Evolutionary conservation across 2,113 vertebrate species (phyloP).

Genomic region (Macquaria australasica): DNA sequence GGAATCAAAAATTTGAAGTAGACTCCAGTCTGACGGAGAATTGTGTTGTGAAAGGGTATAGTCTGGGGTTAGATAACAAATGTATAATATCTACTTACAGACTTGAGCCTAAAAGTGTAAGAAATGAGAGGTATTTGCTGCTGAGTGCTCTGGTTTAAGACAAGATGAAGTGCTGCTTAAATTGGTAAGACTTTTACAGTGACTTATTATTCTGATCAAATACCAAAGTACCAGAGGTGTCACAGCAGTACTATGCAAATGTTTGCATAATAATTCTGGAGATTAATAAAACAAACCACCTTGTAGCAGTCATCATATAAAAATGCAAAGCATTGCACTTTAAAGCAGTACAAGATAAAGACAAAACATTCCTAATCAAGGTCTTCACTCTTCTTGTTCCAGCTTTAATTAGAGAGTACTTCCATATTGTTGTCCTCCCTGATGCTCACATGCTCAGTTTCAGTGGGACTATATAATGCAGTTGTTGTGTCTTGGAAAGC

Average conservation of each 20-base stretch:
- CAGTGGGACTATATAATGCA: conserved; percentile 16
- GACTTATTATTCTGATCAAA: conserved; percentile 47
- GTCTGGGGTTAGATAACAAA: conserved; percentile 15
- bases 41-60: not conserved
- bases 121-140: not conserved
- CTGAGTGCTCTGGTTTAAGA: not conserved
- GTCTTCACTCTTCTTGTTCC: conserved; percentile 43
- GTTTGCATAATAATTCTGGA: conserved; percentile 45
- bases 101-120: not conserved
- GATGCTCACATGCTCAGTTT: conserved; percentile 26
- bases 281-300: conserved; percentile 43
- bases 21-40: not conserved
- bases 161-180: conserved; percentile 16
- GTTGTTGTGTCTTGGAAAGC: conserved; percentile 1
- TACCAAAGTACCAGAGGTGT: conserved; percentile 4
- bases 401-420: conserved; percentile 38
- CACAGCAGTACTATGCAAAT: conserved; percentile 34
- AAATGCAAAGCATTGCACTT: conserved; percentile 40
- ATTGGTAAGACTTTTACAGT: conserved; percentile 18
- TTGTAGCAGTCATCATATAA: conserved; percentile 26
- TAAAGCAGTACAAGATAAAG: conserved; percentile 21
- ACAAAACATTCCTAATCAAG: conserved; percentile 42
- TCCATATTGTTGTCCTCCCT: conserved; percentile 21
- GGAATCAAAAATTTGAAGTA: conserved; percentile 17
- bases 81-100: not conserved